Percentiles rank a stretch among this genome's conserved stretches.
Evolutionary conservation across 2,888 invertebrate species (phyloP).

Genomic region (Coremacera marginata): DNA sequence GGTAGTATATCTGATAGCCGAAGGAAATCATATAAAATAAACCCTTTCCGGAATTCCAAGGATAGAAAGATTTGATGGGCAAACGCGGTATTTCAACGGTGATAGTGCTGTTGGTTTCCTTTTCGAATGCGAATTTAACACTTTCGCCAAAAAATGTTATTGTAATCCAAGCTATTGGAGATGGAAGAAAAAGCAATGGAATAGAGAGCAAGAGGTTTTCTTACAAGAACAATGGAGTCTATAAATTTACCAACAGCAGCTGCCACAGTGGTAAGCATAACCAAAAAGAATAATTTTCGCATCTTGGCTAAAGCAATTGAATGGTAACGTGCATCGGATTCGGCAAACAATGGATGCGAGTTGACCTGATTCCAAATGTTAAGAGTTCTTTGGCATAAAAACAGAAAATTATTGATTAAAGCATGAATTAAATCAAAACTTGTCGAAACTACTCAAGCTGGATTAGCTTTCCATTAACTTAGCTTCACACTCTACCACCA

Average conservation of each 20-base stretch:
- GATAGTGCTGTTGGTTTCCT: slow-evolving; percentile 79
- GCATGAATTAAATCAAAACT: neutral
- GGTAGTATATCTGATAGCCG: slow-evolving; percentile 78
- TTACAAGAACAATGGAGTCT: neutral
- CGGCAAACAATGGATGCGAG: slow-evolving; percentile 85
- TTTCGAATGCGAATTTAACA: slow-evolving; percentile 76
- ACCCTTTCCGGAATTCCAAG: slow-evolving; percentile 81
- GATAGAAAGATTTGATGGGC: slow-evolving; percentile 83
- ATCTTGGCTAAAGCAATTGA: slow-evolving; percentile 81
- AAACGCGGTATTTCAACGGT: slow-evolving; percentile 79
- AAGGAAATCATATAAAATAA: slow-evolving; percentile 77
- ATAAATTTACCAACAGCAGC: slow-evolving; percentile 73
- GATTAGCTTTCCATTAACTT: neutral
- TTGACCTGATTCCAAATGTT: slow-evolving; percentile 89
- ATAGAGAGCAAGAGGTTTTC: neutral
- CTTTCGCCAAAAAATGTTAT: slow-evolving; percentile 87
- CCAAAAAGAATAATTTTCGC: slow-evolving; percentile 78
- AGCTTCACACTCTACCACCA: neutral
- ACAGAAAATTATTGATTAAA: slow-evolving; percentile 44
- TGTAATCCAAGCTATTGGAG: slow-evolving; percentile 77
- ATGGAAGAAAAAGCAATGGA: neutral
- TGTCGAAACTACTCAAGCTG: neutral
- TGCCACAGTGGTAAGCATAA: slow-evolving; percentile 74
- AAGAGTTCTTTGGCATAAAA: slow-evolving; percentile 72
- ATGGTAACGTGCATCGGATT: slow-evolving; percentile 84